Conservation (phyloP, 1,140 invertebrate genomes). For the Geopemphigus sp. region DNA sequence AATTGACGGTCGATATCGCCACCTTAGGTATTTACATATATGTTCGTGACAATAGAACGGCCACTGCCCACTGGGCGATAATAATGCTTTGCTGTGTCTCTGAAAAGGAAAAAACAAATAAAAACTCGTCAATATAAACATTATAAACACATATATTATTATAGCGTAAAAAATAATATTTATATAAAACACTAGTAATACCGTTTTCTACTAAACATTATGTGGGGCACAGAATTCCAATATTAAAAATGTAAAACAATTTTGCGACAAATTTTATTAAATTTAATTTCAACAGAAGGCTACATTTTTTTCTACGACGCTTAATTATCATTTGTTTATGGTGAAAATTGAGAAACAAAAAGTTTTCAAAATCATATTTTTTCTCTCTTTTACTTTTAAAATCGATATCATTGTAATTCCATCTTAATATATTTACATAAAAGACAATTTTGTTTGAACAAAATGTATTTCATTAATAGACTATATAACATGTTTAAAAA, state of each 20-base stretch:
- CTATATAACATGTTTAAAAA: background rate
- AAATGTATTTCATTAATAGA: background rate
- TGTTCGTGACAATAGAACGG: slow-evolving; percentile 48
- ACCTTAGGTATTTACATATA: slow-evolving; percentile 48
- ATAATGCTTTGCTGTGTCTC: background rate
- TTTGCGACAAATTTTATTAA: background rate
- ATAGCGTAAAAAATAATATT: background rate
- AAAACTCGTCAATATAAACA: slow-evolving; percentile 1
- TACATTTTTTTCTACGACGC: background rate
- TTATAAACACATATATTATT: background rate
- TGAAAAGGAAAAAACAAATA: slow-evolving; percentile 6
- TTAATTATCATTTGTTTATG: slow-evolving; percentile 35
- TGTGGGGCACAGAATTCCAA: background rate
- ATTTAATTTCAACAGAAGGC: background rate
- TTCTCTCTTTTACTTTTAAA: background rate
- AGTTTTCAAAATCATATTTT: slow-evolving; percentile 3
- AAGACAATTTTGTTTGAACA: background rate
- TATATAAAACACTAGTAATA: too few species aligned
- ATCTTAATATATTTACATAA: background rate
- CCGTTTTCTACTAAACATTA: background rate
- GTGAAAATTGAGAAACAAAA: background rate
- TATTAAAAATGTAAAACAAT: slow-evolving; percentile 21
- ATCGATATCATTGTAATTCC: slow-evolving; percentile 31
- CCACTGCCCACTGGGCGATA: slow-evolving; percentile 30
- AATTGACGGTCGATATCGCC: slow-evolving; percentile 46